A percentile compares a stretch with the other conserved stretches of the same genome.
phyloP scores from a whole-genome alignment of 2,888 invertebrate species.

The Nymphalis urticae region DNA sequence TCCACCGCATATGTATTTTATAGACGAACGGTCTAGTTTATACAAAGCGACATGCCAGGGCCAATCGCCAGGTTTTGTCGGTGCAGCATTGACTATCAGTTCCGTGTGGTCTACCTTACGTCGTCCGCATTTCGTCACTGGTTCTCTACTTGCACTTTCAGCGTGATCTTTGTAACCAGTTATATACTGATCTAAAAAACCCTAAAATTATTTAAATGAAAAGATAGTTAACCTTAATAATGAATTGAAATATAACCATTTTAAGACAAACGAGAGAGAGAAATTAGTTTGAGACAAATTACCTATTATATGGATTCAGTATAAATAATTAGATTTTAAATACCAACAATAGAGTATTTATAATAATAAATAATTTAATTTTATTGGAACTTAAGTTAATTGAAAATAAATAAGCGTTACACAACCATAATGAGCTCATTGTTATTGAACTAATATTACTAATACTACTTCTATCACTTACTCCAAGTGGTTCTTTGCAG shows the following conservation, averaged over 20 bases:
- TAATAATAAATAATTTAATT: no score
- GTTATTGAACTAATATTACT: no score
- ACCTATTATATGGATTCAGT: no score
- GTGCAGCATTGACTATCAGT: conserved; percentile 55
- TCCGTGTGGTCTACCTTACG: conserved; percentile 51
- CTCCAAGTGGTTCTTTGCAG: conserved; percentile 42
- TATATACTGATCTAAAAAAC: conserved; percentile 11
- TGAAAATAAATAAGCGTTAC: no score
- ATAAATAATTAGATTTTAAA: no score
- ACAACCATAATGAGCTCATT: no score
- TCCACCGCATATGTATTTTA: conserved; percentile 62
- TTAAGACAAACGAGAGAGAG: no score
- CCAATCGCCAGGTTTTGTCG: conserved; percentile 62
- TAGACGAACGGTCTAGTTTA: conserved; percentile 43
- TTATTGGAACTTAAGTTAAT: no score
- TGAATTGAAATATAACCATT: no score
- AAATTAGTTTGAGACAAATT: no score
- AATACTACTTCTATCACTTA: conserved; percentile 32
- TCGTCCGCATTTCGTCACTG: conserved; percentile 51
- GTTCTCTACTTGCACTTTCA: conserved; percentile 34
- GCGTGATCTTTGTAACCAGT: conserved; percentile 41
- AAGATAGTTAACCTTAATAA: no score
- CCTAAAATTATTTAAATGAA: conserved; percentile 10
- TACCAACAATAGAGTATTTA: no score
- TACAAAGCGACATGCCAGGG: conserved; percentile 68